phyloP scores from a whole-genome alignment of 2,888 invertebrate species.

The Spodoptera picta region DNA sequence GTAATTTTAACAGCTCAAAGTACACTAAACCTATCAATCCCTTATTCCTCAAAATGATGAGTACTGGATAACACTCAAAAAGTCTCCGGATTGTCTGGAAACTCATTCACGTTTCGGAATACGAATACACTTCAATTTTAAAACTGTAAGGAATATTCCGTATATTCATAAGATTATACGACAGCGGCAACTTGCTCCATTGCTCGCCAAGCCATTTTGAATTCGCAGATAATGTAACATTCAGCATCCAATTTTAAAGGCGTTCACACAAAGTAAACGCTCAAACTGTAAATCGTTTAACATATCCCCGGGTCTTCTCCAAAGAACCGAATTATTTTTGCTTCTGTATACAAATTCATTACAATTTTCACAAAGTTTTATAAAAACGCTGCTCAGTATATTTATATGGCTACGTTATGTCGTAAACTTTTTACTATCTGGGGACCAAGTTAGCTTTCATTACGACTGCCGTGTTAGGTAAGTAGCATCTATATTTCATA shows the following conservation, averaged over 20 bases:
- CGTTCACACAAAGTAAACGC: conserved; percentile 10
- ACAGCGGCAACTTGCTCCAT: not conserved
- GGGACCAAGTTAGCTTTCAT: conserved; percentile 55
- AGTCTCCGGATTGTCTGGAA: no score
- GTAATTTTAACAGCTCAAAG: no score
- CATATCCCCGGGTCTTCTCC: conserved; percentile 5
- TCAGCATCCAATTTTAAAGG: not conserved
- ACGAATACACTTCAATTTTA: conserved; percentile 3
- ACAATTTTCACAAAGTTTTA: conserved; percentile 51
- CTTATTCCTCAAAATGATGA: no score
- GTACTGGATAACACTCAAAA: no score
- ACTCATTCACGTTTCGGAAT: no score
- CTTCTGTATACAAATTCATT: conserved; percentile 42
- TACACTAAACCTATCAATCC: no score
- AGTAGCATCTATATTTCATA: conserved; percentile 42
- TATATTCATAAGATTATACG: not conserved
- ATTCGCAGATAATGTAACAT: conserved; percentile 5
- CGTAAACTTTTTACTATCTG: conserved; percentile 58
- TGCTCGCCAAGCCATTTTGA: conserved; percentile 5
- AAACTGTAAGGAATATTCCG: not conserved
- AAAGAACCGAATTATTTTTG: conserved; percentile 21
- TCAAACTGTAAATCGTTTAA: conserved; percentile 6
- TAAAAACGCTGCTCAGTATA: conserved; percentile 43
- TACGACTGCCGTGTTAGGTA: conserved; percentile 43
- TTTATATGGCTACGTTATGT: conserved; percentile 50